Evolutionary conservation across 2,797 vertebrate genomes (phyloP), one percentile per base, ranked within the genome.

Genomic region (Moxostoma hubbsi): DNA sequence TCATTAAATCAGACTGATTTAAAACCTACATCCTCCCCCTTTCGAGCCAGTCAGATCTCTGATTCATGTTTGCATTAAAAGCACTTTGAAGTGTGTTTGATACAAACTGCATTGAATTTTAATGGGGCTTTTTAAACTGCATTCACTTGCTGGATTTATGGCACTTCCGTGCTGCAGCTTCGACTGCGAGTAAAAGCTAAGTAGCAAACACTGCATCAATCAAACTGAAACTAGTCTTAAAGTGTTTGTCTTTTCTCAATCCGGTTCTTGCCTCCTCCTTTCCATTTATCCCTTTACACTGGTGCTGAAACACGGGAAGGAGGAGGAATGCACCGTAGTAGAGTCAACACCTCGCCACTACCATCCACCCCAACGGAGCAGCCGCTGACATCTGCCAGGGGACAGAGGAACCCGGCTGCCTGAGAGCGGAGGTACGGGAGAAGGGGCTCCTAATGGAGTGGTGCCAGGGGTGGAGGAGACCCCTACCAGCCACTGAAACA

Each of bases 71-170:
- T 83, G 82, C 63, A 69, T 69, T 57, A 80, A 63, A 73, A 72
- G 62, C 76, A 82, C 76, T 53, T 80, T 72, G 65, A 75, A 62
- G 77, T 79, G 74, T 59, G 64, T 64, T 65, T 65, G 77, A 77
- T 73, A 71, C 67, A 58, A 63, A 63, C 81, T 73, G 82, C 62
- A 77, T 75, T 13, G 83, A 83, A 86, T 83, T 78, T 69, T 82
- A 83, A 85, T 85, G 79, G 73, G 16, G 49, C 51, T 80, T 83
- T 83, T 72, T 71, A 11, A 76, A 83, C 79, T 68, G 57, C 80
- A 80, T 78, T 80, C 77, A 63, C 79, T 85, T 75, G 58, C 68
- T 75, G 43, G 62, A 57, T 72, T 72, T 71, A n/a, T 55, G 75
- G 64, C 57, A 45, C 24, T 6, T 15, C n/a, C 47, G 51, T 49